Evolutionary conservation across 2,113 vertebrate species (phyloP), one percentile per base, ranked within the genome.

Genomic region (Gracilinanus agilis): DNA sequence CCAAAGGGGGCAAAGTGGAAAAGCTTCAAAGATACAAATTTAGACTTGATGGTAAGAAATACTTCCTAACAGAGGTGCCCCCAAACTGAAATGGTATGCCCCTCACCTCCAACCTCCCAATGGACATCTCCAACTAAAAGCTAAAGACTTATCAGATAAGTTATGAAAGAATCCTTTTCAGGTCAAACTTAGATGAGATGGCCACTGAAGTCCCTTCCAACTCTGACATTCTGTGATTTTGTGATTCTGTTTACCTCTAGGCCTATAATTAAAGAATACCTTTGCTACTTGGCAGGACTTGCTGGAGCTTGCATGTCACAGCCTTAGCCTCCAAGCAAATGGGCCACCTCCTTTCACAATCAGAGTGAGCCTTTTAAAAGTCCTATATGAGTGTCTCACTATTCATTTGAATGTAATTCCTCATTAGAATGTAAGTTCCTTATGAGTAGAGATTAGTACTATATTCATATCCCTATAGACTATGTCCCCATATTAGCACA

Each of bases 231-330:
- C 67, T 75, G 13, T 6, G 34, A 75, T 75, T 58, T 75, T n/a
- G 56, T 58, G 56, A 58, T 29, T n/a, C 27, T 16, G n/a, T 83
- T 83, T 83, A 83, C 19, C n/a, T 83, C 67, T 23, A 83, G 67
- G 67, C 67, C 67, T 83, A 40, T 83, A 83, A 83, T 83, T 83
- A 83, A 83, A 83, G 67, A 83, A 83, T 40, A 83, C 67, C n/a
- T 83, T 19, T 23, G 19, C n/a, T 83, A 83, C 67, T 83, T 83
- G 67, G n/a, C n/a, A 8, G n/a, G 19, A 83, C 67, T 40, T 83
- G 67, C 67, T 83, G 19, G 67, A 40, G n/a, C 67, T 40, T 83
- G 67, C 16, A 40, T 83, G n/a, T 40, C 19, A 40, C 67, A 83
- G 67, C 16, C 67, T 83, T 83, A 83, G 67, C 6, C 67, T 83